phyloP scores from a whole-genome alignment of 2,113 vertebrate species.

The Noturus placidus region DNA sequence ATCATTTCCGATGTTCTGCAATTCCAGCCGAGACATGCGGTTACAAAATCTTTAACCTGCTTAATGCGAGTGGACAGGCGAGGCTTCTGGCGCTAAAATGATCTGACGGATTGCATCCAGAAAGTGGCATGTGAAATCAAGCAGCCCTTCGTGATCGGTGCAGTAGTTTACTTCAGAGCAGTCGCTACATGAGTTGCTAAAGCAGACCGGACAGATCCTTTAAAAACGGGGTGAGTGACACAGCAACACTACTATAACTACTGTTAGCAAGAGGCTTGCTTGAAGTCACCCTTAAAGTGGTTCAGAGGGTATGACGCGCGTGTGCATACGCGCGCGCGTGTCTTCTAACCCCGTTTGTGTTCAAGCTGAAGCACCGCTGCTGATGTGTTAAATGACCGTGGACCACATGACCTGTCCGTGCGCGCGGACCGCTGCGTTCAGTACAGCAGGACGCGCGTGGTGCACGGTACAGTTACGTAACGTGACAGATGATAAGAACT shows the following conservation, averaged over 20 bases:
- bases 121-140: constrained; percentile 32
- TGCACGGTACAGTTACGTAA: neutral
- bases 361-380: neutral
- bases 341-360: too few relatives aligned
- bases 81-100: constrained; percentile 48
- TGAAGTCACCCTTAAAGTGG: constrained; percentile 7
- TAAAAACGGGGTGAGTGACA: constrained; percentile 66
- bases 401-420: neutral
- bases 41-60: constrained; percentile 32
- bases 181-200: constrained; percentile 52
- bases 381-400: neutral
- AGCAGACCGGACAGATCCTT: constrained; percentile 67
- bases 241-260: neutral
- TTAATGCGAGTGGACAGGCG: constrained; percentile 30
- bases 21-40: constrained; percentile 25
- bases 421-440: neutral
- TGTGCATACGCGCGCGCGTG: neutral
- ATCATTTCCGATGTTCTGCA: constrained; percentile 59
- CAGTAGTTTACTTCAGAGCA: constrained; percentile 39
- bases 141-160: constrained; percentile 27
- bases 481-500: neutral
- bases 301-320: neutral
- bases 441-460: neutral
- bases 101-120: constrained; percentile 35
- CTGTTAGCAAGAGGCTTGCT: neutral